phyloP scores from a whole-genome alignment of 2,113 vertebrate species.

The Penelope pileata region DNA sequence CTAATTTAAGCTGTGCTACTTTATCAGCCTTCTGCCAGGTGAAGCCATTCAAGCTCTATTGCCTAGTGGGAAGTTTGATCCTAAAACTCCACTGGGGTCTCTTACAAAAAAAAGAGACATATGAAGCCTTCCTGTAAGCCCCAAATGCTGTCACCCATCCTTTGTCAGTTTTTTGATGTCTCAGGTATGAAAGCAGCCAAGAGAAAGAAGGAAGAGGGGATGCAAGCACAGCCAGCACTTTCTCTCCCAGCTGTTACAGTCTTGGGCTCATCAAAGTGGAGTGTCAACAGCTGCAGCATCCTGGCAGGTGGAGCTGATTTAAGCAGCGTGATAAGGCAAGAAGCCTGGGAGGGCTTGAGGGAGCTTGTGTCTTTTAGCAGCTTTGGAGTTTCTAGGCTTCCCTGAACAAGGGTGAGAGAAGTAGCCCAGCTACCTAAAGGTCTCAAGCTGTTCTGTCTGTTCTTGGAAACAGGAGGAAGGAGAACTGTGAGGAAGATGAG shows the following conservation, averaged over 20 bases:
- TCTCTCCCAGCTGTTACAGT: background rate
- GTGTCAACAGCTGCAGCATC: background rate
- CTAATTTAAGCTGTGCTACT: background rate
- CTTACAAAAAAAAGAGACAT: background rate
- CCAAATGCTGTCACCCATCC: background rate
- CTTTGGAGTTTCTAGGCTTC: background rate
- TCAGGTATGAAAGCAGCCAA: background rate
- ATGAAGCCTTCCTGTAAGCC: background rate
- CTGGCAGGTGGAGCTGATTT: background rate
- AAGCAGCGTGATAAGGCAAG: background rate
- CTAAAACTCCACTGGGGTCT: background rate
- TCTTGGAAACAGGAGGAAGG: background rate
- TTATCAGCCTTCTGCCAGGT: background rate
- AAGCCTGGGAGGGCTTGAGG: accelerated
- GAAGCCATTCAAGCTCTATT: background rate
- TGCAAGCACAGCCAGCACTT: background rate
- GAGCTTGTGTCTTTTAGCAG: background rate
- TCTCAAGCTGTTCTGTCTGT: accelerated
- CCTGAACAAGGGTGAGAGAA: too few relatives aligned
- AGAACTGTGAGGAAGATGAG: background rate
- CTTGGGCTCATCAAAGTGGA: background rate
- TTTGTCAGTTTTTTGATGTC: background rate
- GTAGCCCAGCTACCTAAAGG: accelerated
- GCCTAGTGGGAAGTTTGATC: background rate
- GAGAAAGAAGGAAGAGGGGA: background rate